Evolutionary conservation across 2,113 vertebrate species (phyloP), one percentile per base, ranked within the genome.

Genomic region (Turdus rufiventris): DNA sequence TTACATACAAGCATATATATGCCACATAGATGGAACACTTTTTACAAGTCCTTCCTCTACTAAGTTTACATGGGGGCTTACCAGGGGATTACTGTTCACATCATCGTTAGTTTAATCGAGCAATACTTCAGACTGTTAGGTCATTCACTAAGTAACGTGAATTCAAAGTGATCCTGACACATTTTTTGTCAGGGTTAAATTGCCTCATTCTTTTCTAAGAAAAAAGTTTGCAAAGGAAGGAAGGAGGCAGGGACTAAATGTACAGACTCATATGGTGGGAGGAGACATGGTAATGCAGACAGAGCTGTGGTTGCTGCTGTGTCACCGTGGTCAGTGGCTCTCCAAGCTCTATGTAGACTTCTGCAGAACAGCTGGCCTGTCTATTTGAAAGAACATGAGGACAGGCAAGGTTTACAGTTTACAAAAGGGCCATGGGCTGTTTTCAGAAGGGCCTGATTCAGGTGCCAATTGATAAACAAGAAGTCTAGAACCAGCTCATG

Each of bases 91-190:
- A 47, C 48, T 66, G 3, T 50, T 76, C 33, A 80, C 6, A 7
- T 76, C 26, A 34, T 38, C 3, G 3, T 58, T 38, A 83, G 19
- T 38, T 25, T 61, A 42, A 25, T 38, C 36, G 83, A 77, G 2
- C 3, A 76, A 28, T 53, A 62, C 12, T 48, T 91, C 28, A 28
- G 34, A 23, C 6, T 54, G 14, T 14, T 45, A 51, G 18, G 34
- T 36, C 8, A 31, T 66, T 70, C 1, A 1, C 18, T 70, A 65
- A 33, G 29, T 73, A 66, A 12, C 0, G 0, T 28, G 11, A 26
- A 31, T 90, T 80, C 12, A 45, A 85, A 66, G 9, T 36, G 31
- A n/a, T n/a, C 23, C 53, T 78, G 20, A 48, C 5, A 12, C 6
- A 28, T 38, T 80, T 83, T 83, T 82, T 38, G 25, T 88, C 23